Conservation (phyloP, 2,797 vertebrate genomes). For the Typhlichthys eigenmanni region DNA sequence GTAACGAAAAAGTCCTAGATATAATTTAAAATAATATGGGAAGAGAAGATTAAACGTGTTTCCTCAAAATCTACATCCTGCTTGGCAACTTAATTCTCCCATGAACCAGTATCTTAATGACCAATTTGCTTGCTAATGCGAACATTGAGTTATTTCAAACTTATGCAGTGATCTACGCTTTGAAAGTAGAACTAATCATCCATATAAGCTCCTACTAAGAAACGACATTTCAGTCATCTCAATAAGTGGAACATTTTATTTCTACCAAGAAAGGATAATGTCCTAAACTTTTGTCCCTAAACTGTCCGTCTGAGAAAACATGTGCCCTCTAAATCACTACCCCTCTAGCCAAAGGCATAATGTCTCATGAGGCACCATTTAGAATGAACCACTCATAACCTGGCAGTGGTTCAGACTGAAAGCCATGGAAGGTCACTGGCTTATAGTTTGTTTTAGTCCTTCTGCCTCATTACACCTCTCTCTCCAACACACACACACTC, state of each 20-base stretch:
- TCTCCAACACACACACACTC: conserved; percentile 35
- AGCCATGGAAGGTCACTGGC: conserved; percentile 10
- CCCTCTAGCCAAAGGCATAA: conserved; percentile 13
- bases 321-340: conserved; percentile 10
- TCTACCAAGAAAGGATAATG: too few species aligned
- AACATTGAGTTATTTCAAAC: conserved; percentile 27
- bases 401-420: conserved; percentile 32
- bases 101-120: conserved; percentile 9
- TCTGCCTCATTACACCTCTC: conserved; percentile 32
- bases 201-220: background rate
- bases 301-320: background rate
- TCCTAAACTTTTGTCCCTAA: too few species aligned
- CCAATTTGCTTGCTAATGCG: conserved; percentile 4
- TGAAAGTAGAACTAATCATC: background rate
- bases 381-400: conserved; percentile 36
- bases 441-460: conserved; percentile 26
- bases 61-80: conserved; percentile 4
- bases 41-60: too few species aligned
- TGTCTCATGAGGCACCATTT: conserved; percentile 35
- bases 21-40: conserved; percentile 21
- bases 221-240: too few species aligned
- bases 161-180: background rate
- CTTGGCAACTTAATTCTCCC: conserved; percentile 31
- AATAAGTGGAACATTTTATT: too few species aligned
- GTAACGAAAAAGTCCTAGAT: conserved; percentile 15